Evolutionary conservation across 2,113 vertebrate species (phyloP).

Genomic region (Anthoscopus minutus): DNA sequence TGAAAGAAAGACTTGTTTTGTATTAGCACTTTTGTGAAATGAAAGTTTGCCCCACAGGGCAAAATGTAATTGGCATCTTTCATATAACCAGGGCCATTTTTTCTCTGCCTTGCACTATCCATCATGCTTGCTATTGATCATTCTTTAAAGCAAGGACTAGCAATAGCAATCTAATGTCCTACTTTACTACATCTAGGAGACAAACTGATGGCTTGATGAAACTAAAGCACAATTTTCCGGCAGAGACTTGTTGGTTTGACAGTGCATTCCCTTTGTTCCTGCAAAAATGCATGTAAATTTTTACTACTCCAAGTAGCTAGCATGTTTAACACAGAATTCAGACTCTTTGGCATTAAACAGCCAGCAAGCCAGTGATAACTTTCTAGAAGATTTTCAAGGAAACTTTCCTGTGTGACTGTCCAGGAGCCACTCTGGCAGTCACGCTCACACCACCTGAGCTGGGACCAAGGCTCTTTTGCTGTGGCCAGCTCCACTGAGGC

Average conservation of each 20-base stretch:
- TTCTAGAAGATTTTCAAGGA: not conserved
- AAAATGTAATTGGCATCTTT: not conserved
- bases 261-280: not conserved
- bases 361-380: not conserved
- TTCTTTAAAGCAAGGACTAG: not conserved
- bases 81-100: not conserved
- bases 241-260: not conserved
- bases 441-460: fast-evolving
- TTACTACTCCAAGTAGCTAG: not conserved
- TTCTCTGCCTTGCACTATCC: not conserved
- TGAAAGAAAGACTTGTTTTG: not conserved
- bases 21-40: not conserved
- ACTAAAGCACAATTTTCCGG: not conserved
- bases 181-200: not conserved
- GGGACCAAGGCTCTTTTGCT: fast-evolving
- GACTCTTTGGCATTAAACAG: not conserved
- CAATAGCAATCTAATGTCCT: not conserved
- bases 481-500: not conserved
- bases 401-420: not conserved
- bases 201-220: not conserved
- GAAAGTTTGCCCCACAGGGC: not conserved
- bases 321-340: not conserved
- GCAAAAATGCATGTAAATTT: not conserved
- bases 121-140: not conserved
- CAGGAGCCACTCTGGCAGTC: too few relatives aligned